Base-by-base conservation (phyloP, 2,888 invertebrate species). In the Cybosia mesomella region DNA sequence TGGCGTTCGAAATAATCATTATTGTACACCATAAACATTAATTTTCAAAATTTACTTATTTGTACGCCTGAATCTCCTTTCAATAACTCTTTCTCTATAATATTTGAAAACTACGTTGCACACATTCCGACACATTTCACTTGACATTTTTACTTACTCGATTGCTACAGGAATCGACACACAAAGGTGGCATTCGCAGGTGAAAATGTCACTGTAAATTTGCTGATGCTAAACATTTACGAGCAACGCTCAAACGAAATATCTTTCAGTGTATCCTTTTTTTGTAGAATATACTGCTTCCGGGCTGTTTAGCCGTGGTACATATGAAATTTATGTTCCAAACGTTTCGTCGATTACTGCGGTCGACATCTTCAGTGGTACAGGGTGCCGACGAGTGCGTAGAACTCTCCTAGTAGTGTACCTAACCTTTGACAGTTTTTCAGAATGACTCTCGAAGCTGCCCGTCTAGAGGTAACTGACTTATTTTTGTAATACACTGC, bases 191-290 rank as follows among this genome's bases (percentile, higher is more conserved):
- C 21, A 55, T 55, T 55, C 24, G 11, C 24, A 22, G 54, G 22
- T 9, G 11, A 55, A 28, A n/a, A n/a, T 9, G 49, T 49, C 49
- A 49, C 54, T 13, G 54, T 4, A 22, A 22, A 55, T 49, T 49
- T n/a, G 8, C n/a, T 4, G 54, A 11, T 13, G 54, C 54, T 10
- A 0, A 1, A 54, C 22, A 21, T 24, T 55, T 55, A 11, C 54
- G 10, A 13, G 4, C 54, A 4, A 22, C 22, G 13, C 54, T 24
- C 22, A 55, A 55, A 55, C 11, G 54, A 22, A 55, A 24, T 55
- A 21, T 55, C 54, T 55, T 55, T 58, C 32, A 58, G 2, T 58
- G 58, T 18, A 32, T 32, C 32, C 58, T n/a, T n/a, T n/a, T n/a
- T n/a, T n/a, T n/a, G n/a, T n/a, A n/a, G n/a, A n/a, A n/a, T n/a